Evolutionary conservation across 1,140 invertebrate species (phyloP), one percentile per base, ranked within the genome.

Genomic region (Medauroidea extradentata): DNA sequence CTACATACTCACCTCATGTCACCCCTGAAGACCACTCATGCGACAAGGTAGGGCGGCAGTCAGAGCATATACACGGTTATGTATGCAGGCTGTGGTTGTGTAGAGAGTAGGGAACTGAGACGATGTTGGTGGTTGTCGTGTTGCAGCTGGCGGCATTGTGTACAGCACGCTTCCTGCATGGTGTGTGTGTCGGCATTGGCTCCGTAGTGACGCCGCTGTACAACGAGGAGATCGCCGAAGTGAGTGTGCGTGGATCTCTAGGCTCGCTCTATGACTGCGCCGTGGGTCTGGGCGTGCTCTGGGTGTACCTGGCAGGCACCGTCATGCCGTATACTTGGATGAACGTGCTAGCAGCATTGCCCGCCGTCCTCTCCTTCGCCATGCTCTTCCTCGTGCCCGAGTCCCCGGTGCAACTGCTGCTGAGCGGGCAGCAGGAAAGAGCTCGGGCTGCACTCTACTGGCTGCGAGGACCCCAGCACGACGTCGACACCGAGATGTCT

Each of bases 211-310:
- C 81, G 13, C 85, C 87, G 2, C 67, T 81, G 13, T 82, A 81
- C 62, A 52, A 71, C 74, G 42, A 72, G 23, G 93, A 94, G 78
- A 84, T 87, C 48, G 79, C 85, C 0, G 82, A 87, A 58, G 77
- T 78, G 16, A 75, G 78, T 5, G 73, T 84, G 13, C 70, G 87
- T 52, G 84, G 85, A 4, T 75, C 81, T 1, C 67, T 89, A 2
- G 84, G 84, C 7, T 89, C 91, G 0, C 85, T 91, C 59, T 83
- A 93, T 60, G 90, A 94, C 67, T 73, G 91, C 5, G 89, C 89
- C 65, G 83, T 87, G 43, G 82, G 83, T 9, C 59, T 88, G 14
- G 94, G 94, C 7, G 85, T 94, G 62, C 69, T 94, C 0, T 81
- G 87, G 25, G 79, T 87, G 0, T 96, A 93, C 69, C 69, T 78